Evolutionary conservation across 2,888 invertebrate species (phyloP).

Genomic region (Agapostemon virescens): DNA sequence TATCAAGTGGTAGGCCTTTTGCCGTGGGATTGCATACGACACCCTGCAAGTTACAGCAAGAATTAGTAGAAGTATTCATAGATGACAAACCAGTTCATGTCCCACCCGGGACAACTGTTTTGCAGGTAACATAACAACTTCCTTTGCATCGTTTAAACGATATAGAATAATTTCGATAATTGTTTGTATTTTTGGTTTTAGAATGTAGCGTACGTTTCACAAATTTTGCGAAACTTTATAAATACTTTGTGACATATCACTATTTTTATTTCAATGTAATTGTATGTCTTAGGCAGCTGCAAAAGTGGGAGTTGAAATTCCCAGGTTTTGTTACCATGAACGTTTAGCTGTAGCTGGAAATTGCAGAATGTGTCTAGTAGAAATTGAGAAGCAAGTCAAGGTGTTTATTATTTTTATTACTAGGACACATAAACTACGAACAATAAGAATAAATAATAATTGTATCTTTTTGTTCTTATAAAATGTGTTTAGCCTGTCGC

Average conservation of each 20-base stretch:
- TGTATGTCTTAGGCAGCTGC: conserved; percentile 90
- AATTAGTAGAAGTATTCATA: conserved; percentile 96
- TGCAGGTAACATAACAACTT: conserved; percentile 86
- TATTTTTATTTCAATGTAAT: not conserved
- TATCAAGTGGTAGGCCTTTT: conserved; percentile 79
- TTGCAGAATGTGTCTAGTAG: conserved; percentile 99
- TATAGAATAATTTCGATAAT: not conserved
- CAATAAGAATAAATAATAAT: not conserved
- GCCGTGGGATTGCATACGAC: conserved; percentile 77
- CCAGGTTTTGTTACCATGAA: conserved; percentile 99
- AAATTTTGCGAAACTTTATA: not conserved
- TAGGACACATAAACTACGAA: not conserved
- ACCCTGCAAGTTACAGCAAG: conserved; percentile 81
- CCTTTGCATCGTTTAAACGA: not conserved
- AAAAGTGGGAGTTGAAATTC: conserved; percentile 97
- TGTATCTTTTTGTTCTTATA: not conserved
- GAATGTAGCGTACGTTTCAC: not conserved
- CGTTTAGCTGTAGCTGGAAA: conserved; percentile 99
- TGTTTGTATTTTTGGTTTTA: not conserved
- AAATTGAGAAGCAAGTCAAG: conserved; percentile 99
- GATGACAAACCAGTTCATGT: conserved; percentile 97
- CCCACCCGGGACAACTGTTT: conserved; percentile 96
- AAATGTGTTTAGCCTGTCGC: conserved; percentile 89
- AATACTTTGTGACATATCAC: not conserved
- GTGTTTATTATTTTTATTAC: conserved; percentile 51